Evolutionary conservation across 2,888 invertebrate species (phyloP), one percentile per base, ranked within the genome.

Genomic region (Leptinotarsa tumamoca): DNA sequence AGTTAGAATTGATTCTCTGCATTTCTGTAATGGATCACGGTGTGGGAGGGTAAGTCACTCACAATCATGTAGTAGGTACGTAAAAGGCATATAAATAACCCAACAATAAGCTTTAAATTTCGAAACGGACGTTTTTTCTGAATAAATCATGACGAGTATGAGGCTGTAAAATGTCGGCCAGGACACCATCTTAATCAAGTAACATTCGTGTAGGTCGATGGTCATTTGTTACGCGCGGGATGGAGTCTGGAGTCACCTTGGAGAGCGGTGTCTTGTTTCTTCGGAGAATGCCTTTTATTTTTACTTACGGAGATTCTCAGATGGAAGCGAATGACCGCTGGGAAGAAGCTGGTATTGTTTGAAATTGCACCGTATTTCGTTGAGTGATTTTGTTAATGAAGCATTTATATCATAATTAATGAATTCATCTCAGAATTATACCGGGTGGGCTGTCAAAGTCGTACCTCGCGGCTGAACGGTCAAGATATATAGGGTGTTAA

Each of bases 51-150:
- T 63, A n/a, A 43, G 63, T 63, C 63, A 63, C n/a, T 63, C 63
- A 43, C 63, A 33, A 33, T 33, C 63, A 17, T 63, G 63, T 63
- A 33, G 43, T 33, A 43, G 17, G n/a, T 33, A 63, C 63, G 23
- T 58, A 58, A 58, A 23, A 58, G 58, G 58, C 23, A 4, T 14
- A 76, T 76, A 73, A 71, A 77, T 68, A 58, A 68, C 70, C 58
- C 23, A 72, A 77, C 74, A 77, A 77, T 77, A 50, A 73, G 71
- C 72, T 61, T 72, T 77, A 74, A 71, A 76, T 76, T 76, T 76
- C 71, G 54, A 73, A 73, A 73, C 50, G 21, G 50, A 54, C 51
- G 56, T 67, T 70, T 67, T 69, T 76, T 71, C 18, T 56, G 50
- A 52, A 70, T 76, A 76, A 72, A 76, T 73, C 61, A 67, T 52